Evolutionary conservation across 2,888 invertebrate species (phyloP).

Genomic region (Buathra laborator): DNA sequence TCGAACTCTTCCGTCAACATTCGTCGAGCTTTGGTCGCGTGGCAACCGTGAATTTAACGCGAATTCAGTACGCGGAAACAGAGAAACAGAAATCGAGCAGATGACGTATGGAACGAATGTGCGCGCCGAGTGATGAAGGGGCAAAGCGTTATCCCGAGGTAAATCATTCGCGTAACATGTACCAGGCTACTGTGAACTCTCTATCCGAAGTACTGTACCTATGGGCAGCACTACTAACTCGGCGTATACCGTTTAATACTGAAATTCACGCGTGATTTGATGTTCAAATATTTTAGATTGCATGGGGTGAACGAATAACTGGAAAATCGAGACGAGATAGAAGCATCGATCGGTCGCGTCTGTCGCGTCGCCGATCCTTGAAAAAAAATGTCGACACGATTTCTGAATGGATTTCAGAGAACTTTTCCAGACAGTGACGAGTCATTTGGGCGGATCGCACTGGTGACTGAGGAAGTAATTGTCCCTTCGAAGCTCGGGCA

Average conservation of each 20-base stretch:
- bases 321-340: not conserved
- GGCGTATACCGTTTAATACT: not conserved
- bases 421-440: not conserved
- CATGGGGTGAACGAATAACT: not conserved
- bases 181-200: conserved; percentile 24
- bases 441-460: not conserved
- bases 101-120: conserved; percentile 54
- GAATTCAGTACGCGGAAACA: conserved; percentile 22
- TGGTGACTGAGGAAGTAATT: not conserved
- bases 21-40: conserved; percentile 37
- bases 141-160: conserved; percentile 47
- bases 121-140: conserved; percentile 47
- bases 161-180: conserved; percentile 53
- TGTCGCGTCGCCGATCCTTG: no score
- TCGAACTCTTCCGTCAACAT: not conserved
- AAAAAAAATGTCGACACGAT: not conserved
- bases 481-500: conserved; percentile 48
- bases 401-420: not conserved
- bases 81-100: conserved; percentile 38
- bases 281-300: not conserved
- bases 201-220: not conserved
- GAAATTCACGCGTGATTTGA: conserved; percentile 15
- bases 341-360: no score
- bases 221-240: not conserved
- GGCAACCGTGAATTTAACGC: conserved; percentile 57